phyloP scores from a whole-genome alignment of 1,140 invertebrate genomes.

The Melitaea cinxia region DNA sequence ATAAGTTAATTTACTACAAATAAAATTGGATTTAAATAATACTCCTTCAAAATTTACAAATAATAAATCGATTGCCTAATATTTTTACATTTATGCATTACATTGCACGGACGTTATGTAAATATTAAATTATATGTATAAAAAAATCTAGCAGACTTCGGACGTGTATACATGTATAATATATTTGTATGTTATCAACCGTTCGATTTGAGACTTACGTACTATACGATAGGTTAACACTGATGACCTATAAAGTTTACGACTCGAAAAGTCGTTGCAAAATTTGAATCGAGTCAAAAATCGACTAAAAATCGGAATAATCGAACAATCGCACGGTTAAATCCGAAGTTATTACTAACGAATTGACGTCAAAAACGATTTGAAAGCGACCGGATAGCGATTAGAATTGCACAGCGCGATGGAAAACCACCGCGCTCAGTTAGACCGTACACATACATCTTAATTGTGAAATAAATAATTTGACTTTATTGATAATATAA shows the following conservation, averaged over 20 bases:
- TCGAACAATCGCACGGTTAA: background rate
- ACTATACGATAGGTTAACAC: background rate
- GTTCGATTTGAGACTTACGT: background rate
- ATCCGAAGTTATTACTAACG: background rate
- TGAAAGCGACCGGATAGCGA: too few species aligned
- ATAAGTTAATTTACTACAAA: background rate
- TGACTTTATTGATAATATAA: too few species aligned
- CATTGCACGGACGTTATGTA: conserved; percentile 4
- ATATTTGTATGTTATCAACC: too few species aligned
- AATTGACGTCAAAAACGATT: background rate
- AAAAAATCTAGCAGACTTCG: too few species aligned
- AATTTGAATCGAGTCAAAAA: background rate
- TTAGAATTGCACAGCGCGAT: too few species aligned
- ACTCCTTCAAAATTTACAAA: background rate
- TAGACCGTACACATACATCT: too few species aligned
- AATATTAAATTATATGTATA: background rate
- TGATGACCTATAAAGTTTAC: background rate
- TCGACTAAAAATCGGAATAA: too few species aligned
- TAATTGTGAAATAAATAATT: too few species aligned
- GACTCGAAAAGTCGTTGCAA: background rate
- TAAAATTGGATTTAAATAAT: background rate
- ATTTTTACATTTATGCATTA: conserved; percentile 2
- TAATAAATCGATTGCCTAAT: background rate
- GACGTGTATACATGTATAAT: too few species aligned
- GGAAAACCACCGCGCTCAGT: background rate